phyloP scores from a whole-genome alignment of 2,797 vertebrate species.

The Pangasius larnaudii region DNA sequence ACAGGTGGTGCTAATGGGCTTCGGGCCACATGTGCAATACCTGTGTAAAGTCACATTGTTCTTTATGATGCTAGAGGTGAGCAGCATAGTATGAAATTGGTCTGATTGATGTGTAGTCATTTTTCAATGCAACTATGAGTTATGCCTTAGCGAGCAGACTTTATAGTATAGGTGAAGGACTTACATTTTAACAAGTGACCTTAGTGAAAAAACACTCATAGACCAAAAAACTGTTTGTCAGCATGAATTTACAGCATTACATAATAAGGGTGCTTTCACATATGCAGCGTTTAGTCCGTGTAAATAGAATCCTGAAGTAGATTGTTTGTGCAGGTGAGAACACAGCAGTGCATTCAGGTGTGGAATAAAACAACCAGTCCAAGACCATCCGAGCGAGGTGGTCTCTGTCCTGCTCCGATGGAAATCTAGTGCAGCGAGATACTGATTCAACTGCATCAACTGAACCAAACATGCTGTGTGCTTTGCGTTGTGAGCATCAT shows the following conservation, averaged over 20 bases:
- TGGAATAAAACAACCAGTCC: background rate
- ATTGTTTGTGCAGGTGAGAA: constrained; percentile 14
- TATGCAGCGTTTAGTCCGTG: background rate
- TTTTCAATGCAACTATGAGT: constrained; percentile 18
- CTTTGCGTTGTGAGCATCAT: background rate
- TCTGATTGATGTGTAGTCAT: constrained; percentile 43
- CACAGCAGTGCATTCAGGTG: background rate
- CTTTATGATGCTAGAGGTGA: constrained; percentile 47
- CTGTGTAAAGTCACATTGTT: constrained; percentile 57
- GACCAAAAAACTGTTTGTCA: background rate
- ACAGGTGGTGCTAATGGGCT: constrained; percentile 59
- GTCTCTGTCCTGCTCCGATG: background rate
- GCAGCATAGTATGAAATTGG: constrained; percentile 21
- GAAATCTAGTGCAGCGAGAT: background rate
- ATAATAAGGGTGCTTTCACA: constrained; percentile 16
- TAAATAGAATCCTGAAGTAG: background rate
- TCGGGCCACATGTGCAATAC: constrained; percentile 56
- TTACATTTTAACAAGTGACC: constrained; percentile 43
- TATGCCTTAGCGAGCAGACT: constrained; percentile 29
- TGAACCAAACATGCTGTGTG: background rate
- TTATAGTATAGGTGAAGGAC: constrained; percentile 39
- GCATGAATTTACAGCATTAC: constrained; percentile 23
- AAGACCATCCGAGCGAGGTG: background rate
- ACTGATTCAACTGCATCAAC: background rate
- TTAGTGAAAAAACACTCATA: constrained; percentile 18